Evolutionary conservation across 2,888 invertebrate genomes (phyloP), one percentile per base, ranked within the genome.

Genomic region (Rhagium mordax): DNA sequence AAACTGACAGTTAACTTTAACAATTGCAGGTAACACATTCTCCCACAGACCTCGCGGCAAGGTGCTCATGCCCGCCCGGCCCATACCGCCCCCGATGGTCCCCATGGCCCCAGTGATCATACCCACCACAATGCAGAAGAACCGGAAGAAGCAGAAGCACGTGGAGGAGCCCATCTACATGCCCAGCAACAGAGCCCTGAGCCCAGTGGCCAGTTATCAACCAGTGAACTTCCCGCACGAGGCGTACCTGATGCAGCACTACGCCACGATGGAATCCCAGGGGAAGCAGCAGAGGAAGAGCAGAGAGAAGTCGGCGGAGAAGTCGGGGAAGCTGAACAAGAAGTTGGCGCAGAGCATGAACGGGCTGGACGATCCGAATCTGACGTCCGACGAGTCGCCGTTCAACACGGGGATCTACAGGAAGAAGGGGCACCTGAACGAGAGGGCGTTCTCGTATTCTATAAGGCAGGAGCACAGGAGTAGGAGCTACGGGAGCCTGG

Each of bases 401-500:
- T 93, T 92, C 83, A 92, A 96, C 64, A 94, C 94, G 0, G 95
- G 94, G n/a, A 96, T 97, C 76, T 97, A 97, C 85, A 90, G 95
- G 82, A 94, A 96, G 85, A 96, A 97, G 84, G 97, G 97, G 0
- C 97, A 97, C 84, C 88, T 97, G 78, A 97, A 97, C 88, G 97
- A 97, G 87, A 90, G 97, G 65, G 97, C 97, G 21, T 97, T 97
- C 86, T 96, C 96, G 70, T 97, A 97, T 89, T 97, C 97, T 81
- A 97, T 97, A 85, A 90, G 97, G 71, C 97, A 97, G 87, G 97
- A 97, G 86, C 97, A 97, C 86, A 92, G 97, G 78, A 96, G 96
- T 86, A 91, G 97, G 75, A 97, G 96, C 83, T 97, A 97, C 87
- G 97, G 97, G 73, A 96, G 96, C 74, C 89, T 97, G 86, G 96